Percentiles rank a stretch among this genome's conserved stretches.
Evolutionary conservation across 2,113 vertebrate genomes (phyloP).

Genomic region (Gyps fulvus): DNA sequence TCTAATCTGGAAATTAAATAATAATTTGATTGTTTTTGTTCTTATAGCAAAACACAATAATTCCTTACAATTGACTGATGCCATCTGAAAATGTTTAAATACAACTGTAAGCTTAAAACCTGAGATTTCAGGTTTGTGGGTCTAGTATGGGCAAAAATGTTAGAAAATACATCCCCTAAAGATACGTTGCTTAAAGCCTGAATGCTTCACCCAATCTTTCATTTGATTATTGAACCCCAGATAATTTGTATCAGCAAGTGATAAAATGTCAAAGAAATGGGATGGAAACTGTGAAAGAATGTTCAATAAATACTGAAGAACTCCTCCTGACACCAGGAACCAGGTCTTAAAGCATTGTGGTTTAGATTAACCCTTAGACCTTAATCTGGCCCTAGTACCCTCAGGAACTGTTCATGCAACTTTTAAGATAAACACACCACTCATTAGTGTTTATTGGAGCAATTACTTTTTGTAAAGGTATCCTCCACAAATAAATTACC

Average conservation of each 20-base stretch:
- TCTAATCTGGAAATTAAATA: neutral
- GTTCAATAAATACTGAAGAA: constrained; percentile 21
- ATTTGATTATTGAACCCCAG: neutral
- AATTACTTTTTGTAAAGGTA: constrained; percentile 66
- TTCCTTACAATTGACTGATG: neutral
- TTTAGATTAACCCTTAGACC: constrained; percentile 70
- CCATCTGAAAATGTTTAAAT: neutral
- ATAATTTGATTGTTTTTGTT: neutral
- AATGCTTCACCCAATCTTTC: neutral
- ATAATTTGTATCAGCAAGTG: constrained; percentile 3
- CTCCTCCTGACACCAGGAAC: neutral
- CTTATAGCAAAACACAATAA: neutral
- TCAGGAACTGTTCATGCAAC: constrained; percentile 55
- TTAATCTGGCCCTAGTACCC: constrained; percentile 32
- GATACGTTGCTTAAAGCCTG: neutral
- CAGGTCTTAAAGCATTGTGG: constrained; percentile 36
- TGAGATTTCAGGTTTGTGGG: neutral
- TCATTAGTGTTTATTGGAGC: constrained; percentile 58
- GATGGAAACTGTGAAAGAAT: neutral
- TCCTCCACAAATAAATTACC: constrained; percentile 62
- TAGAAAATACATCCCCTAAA: neutral
- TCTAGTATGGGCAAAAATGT: neutral
- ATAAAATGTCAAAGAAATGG: neutral
- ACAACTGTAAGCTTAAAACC: neutral
- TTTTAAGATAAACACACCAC: constrained; percentile 64